Percentiles rank a stretch among this genome's conserved stretches.
These are phyloP conservation scores for Sarcophaga caerulescens DNA, from an alignment of 2,888 invertebrate species.

Conservation along the genomic window DNA sequence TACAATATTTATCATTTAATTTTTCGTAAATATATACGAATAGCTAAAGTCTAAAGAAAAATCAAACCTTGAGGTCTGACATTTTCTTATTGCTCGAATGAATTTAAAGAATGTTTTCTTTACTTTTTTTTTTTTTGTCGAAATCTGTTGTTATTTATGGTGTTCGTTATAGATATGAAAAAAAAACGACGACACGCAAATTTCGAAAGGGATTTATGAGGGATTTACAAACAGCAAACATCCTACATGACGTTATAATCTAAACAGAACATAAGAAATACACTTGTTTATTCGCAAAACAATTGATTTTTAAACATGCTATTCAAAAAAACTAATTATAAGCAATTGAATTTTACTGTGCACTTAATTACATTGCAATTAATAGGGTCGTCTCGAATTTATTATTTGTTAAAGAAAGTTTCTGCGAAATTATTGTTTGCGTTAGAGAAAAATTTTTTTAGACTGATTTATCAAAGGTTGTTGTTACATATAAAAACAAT, in stretches of 20 bases:
- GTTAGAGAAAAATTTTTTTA: too few species aligned
- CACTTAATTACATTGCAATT: not conserved
- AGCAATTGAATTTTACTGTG: not conserved
- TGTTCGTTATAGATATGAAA: not conserved
- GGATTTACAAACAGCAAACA: not conserved
- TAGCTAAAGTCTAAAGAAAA: slow-evolving; percentile 3
- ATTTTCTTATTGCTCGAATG: slow-evolving; percentile 60
- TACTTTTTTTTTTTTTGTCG: slow-evolving; percentile 21
- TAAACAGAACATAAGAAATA: not conserved
- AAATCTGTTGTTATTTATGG: slow-evolving; percentile 23
- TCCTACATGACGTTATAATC: not conserved
- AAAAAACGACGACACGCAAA: not conserved
- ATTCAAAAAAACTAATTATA: not conserved
- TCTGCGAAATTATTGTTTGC: too few species aligned
- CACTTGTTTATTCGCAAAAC: not conserved
- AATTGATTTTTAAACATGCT: not conserved
- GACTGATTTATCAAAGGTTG: too few species aligned
- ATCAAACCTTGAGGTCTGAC: slow-evolving; percentile 61
- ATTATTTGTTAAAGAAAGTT: too few species aligned
- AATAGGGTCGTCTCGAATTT: too few species aligned
- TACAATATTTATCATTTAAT: slow-evolving; percentile 41
- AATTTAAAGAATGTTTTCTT: slow-evolving; percentile 60
- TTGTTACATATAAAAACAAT: too few species aligned
- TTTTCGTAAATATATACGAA: slow-evolving; percentile 10
- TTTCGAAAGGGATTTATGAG: slow-evolving; percentile 30